Evolutionary conservation across 2,888 invertebrate species (phyloP).

Genomic region (Cerceris rybyensis): DNA sequence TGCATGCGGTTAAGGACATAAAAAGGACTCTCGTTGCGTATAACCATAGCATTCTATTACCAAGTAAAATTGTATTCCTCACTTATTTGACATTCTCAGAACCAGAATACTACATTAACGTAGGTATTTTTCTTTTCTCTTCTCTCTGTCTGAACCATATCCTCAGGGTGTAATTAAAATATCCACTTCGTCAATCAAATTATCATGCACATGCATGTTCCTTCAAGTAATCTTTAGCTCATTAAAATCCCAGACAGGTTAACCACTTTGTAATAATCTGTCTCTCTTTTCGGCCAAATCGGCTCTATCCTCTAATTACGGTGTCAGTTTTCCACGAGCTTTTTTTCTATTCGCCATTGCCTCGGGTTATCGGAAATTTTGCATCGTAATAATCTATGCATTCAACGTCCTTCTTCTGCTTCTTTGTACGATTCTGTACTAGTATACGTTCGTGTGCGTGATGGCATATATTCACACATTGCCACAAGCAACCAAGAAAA

Average conservation of each 20-base stretch:
- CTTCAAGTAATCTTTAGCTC: conserved; percentile 41
- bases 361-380: conserved; percentile 46
- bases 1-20: no score
- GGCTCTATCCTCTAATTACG: conserved; percentile 51
- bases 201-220: conserved; percentile 36
- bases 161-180: conserved; percentile 50
- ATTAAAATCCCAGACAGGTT: conserved; percentile 48
- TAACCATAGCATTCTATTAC: no score
- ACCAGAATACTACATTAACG: background rate
- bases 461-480: conserved; percentile 15
- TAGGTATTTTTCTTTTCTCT: background rate
- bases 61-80: background rate
- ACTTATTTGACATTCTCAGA: conserved; percentile 10
- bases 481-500: conserved; percentile 43
- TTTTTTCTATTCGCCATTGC: conserved; percentile 35
- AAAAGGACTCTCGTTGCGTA: no score
- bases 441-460: background rate
- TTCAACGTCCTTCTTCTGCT: conserved; percentile 8
- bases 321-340: conserved; percentile 48
- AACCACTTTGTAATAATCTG: conserved; percentile 55
- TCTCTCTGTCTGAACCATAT: conserved; percentile 26
- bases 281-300: conserved; percentile 24
- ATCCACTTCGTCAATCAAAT: conserved; percentile 50
- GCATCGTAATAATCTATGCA: conserved; percentile 26
- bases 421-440: conserved; percentile 24